phyloP scores from a whole-genome alignment of 2,113 vertebrate genomes.

The Vidua chalybeata region DNA sequence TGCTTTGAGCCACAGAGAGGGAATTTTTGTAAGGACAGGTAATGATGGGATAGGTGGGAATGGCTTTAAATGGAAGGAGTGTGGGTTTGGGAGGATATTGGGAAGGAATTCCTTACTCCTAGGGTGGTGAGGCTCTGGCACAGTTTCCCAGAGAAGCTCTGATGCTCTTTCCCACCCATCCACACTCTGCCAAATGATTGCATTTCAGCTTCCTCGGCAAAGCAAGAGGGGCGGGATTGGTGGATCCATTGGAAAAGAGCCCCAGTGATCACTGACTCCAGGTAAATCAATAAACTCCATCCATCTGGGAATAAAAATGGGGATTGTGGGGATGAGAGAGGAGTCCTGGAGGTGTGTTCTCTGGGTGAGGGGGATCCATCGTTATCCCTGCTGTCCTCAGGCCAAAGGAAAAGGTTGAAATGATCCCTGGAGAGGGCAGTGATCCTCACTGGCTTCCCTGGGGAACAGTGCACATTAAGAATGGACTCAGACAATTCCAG shows the following conservation, averaged over 20 bases:
- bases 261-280: rapidly evolving
- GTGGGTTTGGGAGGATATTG: neutral
- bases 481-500: neutral
- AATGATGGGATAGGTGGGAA: neutral
- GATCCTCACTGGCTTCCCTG: neutral
- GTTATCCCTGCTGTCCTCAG: neutral
- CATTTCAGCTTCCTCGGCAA: neutral
- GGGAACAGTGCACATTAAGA: neutral
- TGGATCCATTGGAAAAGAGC: neutral
- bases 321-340: neutral
- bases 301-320: neutral
- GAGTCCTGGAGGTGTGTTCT: too few relatives aligned
- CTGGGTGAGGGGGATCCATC: rapidly evolving
- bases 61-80: neutral
- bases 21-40: neutral
- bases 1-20: neutral
- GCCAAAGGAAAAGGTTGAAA: neutral
- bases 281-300: neutral
- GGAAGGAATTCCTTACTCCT: neutral
- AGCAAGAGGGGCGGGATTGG: neutral
- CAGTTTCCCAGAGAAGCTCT: neutral
- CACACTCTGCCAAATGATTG: neutral
- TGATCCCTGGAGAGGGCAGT: neutral
- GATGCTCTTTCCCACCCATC: neutral
- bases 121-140: rapidly evolving